Evolutionary conservation across 2,888 invertebrate genomes (phyloP).

Genomic region (Gnatocerus cornutus): DNA sequence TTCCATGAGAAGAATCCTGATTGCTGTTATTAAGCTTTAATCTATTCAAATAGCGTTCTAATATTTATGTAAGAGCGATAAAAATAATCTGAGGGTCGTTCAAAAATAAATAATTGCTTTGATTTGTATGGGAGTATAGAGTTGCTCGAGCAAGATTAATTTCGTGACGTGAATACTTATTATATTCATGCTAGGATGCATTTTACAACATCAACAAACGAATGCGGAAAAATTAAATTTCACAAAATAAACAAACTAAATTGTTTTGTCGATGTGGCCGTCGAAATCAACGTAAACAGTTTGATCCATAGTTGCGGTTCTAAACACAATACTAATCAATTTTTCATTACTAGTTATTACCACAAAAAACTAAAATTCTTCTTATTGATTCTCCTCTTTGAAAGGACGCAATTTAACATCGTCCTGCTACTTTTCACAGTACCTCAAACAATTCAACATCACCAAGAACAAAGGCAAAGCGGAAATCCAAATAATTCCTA

Average conservation of each 20-base stretch:
- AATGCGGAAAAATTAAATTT: too few species aligned
- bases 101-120: conserved; percentile 17
- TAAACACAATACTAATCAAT: too few species aligned
- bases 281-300: too few species aligned
- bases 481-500: conserved; percentile 11
- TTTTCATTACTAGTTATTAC: too few species aligned
- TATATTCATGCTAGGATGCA: not conserved
- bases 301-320: too few species aligned
- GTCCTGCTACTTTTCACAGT: not conserved
- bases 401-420: too few species aligned
- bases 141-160: conserved; percentile 5
- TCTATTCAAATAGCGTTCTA: conserved; percentile 16
- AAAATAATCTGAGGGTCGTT: conserved; percentile 11
- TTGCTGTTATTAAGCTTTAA: conserved; percentile 7
- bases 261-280: too few species aligned
- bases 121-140: conserved; percentile 11
- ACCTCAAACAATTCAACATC: not conserved
- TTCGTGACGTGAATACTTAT: conserved; percentile 12
- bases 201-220: too few species aligned
- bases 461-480: conserved; percentile 7
- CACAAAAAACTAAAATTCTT: too few species aligned
- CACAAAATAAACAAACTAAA: too few species aligned
- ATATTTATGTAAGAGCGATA: conserved; percentile 17
- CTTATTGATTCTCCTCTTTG: too few species aligned
- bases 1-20: not conserved